These are phyloP conservation scores for Acanthococcus lagerstroemiae DNA, from an alignment of 2,888 invertebrate species.

Conservation along the genomic window DNA sequence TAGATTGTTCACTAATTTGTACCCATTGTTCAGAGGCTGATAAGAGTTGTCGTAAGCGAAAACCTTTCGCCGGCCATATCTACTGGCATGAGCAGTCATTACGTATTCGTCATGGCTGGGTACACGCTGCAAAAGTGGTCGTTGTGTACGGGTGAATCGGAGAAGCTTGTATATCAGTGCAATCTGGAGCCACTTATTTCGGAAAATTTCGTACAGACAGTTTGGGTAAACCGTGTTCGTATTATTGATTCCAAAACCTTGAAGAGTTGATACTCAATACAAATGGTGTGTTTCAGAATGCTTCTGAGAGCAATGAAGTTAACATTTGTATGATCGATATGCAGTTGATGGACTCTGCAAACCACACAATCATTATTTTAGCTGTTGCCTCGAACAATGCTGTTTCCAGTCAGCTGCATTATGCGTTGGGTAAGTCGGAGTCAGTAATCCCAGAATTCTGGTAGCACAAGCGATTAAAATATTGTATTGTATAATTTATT, in stretches of 20 bases:
- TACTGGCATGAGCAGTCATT: slow-evolving; percentile 42
- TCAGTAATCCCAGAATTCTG: no score
- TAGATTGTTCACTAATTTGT: neutral
- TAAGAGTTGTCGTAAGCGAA: slow-evolving; percentile 52
- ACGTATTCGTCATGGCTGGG: slow-evolving; percentile 63
- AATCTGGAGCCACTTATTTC: slow-evolving; percentile 61
- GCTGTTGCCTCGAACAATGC: slow-evolving; percentile 11
- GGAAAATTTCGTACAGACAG: slow-evolving; percentile 56
- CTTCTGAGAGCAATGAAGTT: neutral
- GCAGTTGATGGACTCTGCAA: slow-evolving; percentile 47
- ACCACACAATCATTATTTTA: slow-evolving; percentile 11
- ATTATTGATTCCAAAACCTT: neutral
- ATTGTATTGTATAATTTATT: no score
- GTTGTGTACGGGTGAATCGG: slow-evolving; percentile 52
- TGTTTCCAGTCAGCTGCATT: slow-evolving; percentile 9
- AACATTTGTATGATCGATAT: slow-evolving; percentile 48
- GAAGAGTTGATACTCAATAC: neutral
- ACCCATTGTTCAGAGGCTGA: slow-evolving; percentile 46
- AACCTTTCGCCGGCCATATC: slow-evolving; percentile 41
- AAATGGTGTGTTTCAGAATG: slow-evolving; percentile 5
- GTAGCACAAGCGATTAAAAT: no score
- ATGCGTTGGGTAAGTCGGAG: slow-evolving; percentile 24
- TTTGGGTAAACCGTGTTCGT: slow-evolving; percentile 47
- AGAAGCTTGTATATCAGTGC: slow-evolving; percentile 62
- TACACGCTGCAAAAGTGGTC: slow-evolving; percentile 76